Evolutionary conservation across 1,140 invertebrate genomes (phyloP), one percentile per base, ranked within the genome.

Genomic region (Pachypeltis micranthus): DNA sequence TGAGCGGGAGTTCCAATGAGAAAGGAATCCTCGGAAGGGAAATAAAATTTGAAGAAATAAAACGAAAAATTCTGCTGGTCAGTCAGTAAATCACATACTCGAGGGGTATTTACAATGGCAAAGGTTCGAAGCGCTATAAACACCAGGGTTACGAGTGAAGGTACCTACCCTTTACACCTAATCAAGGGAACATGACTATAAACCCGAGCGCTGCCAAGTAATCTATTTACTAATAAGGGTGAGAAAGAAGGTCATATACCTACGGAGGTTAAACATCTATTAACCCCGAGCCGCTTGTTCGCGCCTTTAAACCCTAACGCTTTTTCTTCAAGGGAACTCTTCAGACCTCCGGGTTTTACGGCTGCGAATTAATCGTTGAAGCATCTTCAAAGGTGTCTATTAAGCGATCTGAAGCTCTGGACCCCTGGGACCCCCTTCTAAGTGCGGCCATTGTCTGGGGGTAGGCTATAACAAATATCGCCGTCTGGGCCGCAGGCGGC

Each of bases 81-180:
- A 21, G 47, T 21, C 19, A 51, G 47, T 51, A 51, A 51, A 51
- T 51, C 47, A 51, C 47, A 51, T 16, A 51, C 47, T 51, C 21
- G 47, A 51, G 47, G 47, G 47, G 47, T 51, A 51, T 51, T 51
- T 51, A 51, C 47, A 51, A 51, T 51, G 47, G 47, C 23, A 21
- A 21, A 51, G 21, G 10, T 21, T 21, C 47, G 23, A 51, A 51
- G 47, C 12, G 47, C 47, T 21, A 51, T 51, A 51, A 51, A 51
- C 47, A 51, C 47, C 47, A 51, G 47, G 47, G 47, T 51, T 51
- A 51, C 23, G 47, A 21, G 47, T 16, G 47, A 51, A 51, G 47
- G 47, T 51, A 51, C 47, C 47, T 51, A 51, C 47, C 47, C 47
- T 51, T 51, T 51, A 51, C 47, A 51, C 47, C 47, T 51, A 51